Base-by-base conservation (phyloP, 2,888 invertebrate genomes). In the Apeira syringaria region DNA sequence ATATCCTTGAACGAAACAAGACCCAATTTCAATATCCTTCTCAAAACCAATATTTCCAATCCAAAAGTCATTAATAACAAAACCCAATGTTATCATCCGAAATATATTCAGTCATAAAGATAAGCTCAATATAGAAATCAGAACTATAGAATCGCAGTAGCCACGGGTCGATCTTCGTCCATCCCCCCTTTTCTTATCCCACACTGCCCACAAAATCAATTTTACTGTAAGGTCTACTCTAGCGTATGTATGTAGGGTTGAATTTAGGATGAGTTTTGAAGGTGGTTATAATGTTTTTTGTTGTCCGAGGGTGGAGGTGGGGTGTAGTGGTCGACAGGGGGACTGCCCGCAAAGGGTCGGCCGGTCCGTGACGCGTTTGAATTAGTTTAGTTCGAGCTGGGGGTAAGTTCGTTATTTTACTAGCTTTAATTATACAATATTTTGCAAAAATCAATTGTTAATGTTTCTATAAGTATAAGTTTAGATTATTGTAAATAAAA, bases 311-410 rank as follows among this genome's bases (percentile, higher is more conserved):
- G 73, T 74, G 71, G 74, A 74, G 76, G 69, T 76, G 76, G 85
- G 89, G 86, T 80, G 86, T 70, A 84, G 87, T 89, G 88, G 87
- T 87, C 87, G 87, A 78, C 73, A 78, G 86, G 87, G 86, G 73
- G 84, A 85, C 85, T 85, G 88, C 68, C 88, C 89, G 86, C 84
- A 88, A 82, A 86, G 88, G 87, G 82, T 82, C 78, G 74, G 74
- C 72, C 69, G 80, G 65, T 64, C 60, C 29, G 64, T 77, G 88
- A 79, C 59, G 50, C 76, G 79, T 87, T 87, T 73, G 59, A 51
- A 73, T 51, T 41, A 28, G 47, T 41, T 46, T 42, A 48, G 53
- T 47, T 10, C 4, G 2, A n/a, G 4, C n/a, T 17, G 25, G 31
- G 31, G 10, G 9, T 10, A 4, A 4, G n/a, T 17, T 7, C 17